Base-by-base conservation (phyloP, 2,113 vertebrate genomes). In the Pomatostomus ruficeps region DNA sequence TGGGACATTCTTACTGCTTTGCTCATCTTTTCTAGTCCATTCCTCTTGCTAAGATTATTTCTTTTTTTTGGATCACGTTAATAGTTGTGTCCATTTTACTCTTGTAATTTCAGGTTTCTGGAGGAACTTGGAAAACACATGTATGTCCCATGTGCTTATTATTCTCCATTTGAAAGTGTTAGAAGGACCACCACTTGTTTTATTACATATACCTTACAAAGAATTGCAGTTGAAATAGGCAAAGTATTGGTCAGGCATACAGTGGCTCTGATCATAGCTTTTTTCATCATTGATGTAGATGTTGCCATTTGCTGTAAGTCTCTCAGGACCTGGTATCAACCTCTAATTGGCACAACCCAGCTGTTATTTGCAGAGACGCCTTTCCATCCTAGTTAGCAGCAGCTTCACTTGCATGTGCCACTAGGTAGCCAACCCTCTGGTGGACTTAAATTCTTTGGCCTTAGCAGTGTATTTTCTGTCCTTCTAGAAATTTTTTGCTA, bases 121-220 rank as follows among this genome's bases (percentile, higher is more conserved):
- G 54, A 43, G 14, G 25, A 42, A 35, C 14, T 77, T 43, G 6
- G 2, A 49, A 62, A 72, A 15, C 40, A 68, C 23, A 45, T 25
- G 0, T n/a, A 9, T 55, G 12, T 11, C 7, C 17, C 7, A 1
- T 36, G 14, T 74, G 10, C 40, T 65, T 65, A 13, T 45, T 79
- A 8, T 18, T 48, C 33, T 59, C 6, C 3, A 10, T 40, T 43
- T 67, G 14, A 55, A 72, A 61, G 80, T 14, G 28, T 31, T 10
- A 35, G 57, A 26, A 33, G 22, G 12, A 46, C 11, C 3, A 4
- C n/a, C 57, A 11, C 5, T 68, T 70, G 38, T 43, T 62, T 74
- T 7, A 18, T 63, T n/a, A 59, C 29, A 29, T n/a, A 33, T 0
- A 3, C 0, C 0, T 55, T 51, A n/a, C 1, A 1, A 46, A 68